phyloP scores from a whole-genome alignment of 2,888 invertebrate genomes.

The Caenorhabditis plicata region DNA sequence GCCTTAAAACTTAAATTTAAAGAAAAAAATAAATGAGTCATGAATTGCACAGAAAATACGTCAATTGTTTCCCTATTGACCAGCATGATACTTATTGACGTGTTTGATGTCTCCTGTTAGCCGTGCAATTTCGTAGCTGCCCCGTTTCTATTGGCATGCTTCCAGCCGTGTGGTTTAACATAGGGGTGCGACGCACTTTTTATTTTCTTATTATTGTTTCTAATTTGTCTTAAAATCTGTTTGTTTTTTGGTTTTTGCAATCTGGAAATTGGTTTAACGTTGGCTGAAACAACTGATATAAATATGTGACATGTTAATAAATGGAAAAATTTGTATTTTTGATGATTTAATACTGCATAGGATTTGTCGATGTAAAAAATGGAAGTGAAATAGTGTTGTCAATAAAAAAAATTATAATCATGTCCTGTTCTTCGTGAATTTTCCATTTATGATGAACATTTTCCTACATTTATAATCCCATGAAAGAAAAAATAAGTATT shows the following conservation, averaged over 20 bases:
- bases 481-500: not conserved
- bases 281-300: too few species aligned
- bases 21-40: constrained; percentile 5
- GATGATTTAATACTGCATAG: too few species aligned
- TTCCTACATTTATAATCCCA: not conserved
- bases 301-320: not conserved
- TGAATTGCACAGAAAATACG: constrained; percentile 2
- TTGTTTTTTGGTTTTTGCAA: too few species aligned
- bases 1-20: too few species aligned
- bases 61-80: not conserved
- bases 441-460: too few species aligned
- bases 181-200: constrained; percentile 33
- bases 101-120: constrained; percentile 3
- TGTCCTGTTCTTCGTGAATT: too few species aligned
- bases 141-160: constrained; percentile 17
- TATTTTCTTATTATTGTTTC: constrained; percentile 12
- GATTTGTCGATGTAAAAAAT: too few species aligned
- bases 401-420: too few species aligned
- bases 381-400: too few species aligned
- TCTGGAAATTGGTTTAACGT: too few species aligned
- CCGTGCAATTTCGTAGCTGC: constrained; percentile 33
- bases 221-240: constrained; percentile 2
- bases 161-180: constrained; percentile 16
- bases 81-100: constrained; percentile 10
- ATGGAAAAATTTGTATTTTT: not conserved